phyloP scores from a whole-genome alignment of 2,113 vertebrate genomes.

The Tachuris rubrigastra region DNA sequence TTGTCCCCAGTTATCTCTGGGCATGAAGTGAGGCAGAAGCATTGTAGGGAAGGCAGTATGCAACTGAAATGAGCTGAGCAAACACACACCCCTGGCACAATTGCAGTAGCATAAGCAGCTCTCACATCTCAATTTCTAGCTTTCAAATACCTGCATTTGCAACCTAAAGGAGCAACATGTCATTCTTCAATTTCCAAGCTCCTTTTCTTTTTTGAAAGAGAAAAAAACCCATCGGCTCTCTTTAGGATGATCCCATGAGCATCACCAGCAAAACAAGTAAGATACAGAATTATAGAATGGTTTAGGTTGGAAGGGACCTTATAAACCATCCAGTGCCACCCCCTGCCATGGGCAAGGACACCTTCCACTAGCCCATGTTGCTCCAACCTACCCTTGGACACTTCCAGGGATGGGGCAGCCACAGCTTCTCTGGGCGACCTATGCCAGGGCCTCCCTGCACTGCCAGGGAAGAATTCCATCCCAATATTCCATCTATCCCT shows the following conservation, averaged over 20 bases:
- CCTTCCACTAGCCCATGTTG: not conserved
- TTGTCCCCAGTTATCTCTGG: not conserved
- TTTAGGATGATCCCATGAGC: not conserved
- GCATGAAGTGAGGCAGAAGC: not conserved
- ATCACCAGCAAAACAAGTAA: not conserved
- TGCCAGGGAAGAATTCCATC: not conserved
- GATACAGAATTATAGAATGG: not conserved
- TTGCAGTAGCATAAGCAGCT: not conserved
- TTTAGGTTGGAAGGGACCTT: not conserved
- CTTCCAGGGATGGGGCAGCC: not conserved
- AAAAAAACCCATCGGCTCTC: not conserved
- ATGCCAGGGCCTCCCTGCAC: not conserved
- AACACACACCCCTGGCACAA: not conserved
- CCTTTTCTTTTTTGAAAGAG: not conserved
- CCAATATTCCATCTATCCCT: not conserved
- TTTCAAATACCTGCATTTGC: not conserved
- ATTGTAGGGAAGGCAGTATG: rapidly evolving
- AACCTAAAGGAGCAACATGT: rapidly evolving
- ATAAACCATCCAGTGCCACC: not conserved
- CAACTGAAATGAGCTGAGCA: not conserved
- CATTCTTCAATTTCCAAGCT: not conserved
- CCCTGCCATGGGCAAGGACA: not conserved
- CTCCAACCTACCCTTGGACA: not conserved
- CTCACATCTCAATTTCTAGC: not conserved
- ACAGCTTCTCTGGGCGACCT: not conserved